A percentile compares a stretch with the other conserved stretches of the same genome.
Conservation (phyloP, 2,113 vertebrate species). For the Labrus mixtus region DNA sequence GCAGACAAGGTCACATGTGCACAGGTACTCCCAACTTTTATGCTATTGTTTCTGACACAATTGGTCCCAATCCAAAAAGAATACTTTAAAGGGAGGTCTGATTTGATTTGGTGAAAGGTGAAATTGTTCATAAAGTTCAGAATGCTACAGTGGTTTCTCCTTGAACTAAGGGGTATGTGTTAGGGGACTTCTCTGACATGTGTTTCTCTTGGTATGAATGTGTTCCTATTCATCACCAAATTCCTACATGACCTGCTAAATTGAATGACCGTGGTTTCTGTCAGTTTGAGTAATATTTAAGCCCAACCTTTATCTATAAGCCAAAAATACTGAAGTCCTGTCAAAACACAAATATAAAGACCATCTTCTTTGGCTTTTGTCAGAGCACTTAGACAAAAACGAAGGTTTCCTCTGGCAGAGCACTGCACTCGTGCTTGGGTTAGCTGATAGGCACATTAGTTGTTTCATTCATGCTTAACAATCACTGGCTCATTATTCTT, state of each 20-base stretch:
- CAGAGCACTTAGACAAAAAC: background rate
- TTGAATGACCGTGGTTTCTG: background rate
- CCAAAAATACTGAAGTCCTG: background rate
- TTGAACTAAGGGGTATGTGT: background rate
- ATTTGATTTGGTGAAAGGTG: background rate
- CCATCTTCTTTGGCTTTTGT: background rate
- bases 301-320: background rate
- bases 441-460: background rate
- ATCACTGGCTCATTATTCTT: background rate
- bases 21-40: slow-evolving; percentile 16
- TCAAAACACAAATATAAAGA: background rate
- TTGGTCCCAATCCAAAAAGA: slow-evolving; percentile 1
- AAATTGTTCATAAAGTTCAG: background rate
- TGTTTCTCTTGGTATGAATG: background rate
- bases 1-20: slow-evolving; percentile 7
- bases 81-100: background rate
- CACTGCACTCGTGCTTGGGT: background rate
- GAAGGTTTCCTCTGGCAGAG: background rate
- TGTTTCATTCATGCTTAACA: background rate
- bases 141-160: background rate
- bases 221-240: slow-evolving; percentile 7
- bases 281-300: background rate
- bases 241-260: background rate
- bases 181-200: background rate
- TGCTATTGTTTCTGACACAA: slow-evolving; percentile 27